Evolutionary conservation across 2,888 invertebrate genomes (phyloP).

Genomic region (Toxonevra muliebris): DNA sequence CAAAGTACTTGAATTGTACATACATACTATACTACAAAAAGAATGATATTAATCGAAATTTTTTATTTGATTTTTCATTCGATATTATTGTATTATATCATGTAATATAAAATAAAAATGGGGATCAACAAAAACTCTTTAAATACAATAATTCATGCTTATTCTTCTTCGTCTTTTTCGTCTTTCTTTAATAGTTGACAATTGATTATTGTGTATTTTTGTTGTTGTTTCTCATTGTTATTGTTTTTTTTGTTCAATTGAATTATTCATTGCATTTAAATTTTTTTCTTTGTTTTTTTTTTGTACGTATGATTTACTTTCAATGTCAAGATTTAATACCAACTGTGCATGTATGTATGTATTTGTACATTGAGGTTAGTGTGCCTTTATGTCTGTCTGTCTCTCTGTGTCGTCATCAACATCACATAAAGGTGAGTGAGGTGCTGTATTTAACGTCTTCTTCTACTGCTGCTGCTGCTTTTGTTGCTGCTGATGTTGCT

Average conservation of each 20-base stretch:
- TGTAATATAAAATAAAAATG: too few species aligned
- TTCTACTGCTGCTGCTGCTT: too few species aligned
- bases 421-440: too few species aligned
- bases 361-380: slow-evolving; percentile 4
- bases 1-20: not conserved
- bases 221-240: too few species aligned
- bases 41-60: too few species aligned
- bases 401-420: not conserved
- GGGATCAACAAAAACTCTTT: too few species aligned
- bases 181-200: not conserved
- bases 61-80: too few species aligned
- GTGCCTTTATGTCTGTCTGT: slow-evolving; percentile 29
- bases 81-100: too few species aligned
- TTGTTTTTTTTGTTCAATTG: not conserved
- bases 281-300: too few species aligned
- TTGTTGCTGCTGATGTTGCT: too few species aligned
- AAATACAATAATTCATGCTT: not conserved
- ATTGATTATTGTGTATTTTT: not conserved
- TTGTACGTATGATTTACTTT: slow-evolving; percentile 10
- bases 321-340: slow-evolving; percentile 37
- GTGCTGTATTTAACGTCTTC: too few species aligned
- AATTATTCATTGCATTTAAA: not conserved
- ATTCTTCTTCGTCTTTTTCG: not conserved
- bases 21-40: not conserved
- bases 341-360: slow-evolving; percentile 22